These are phyloP conservation scores for Drosophila mulleri DNA, from an alignment of 2,888 invertebrate genomes.

Conservation along the genomic window DNA sequence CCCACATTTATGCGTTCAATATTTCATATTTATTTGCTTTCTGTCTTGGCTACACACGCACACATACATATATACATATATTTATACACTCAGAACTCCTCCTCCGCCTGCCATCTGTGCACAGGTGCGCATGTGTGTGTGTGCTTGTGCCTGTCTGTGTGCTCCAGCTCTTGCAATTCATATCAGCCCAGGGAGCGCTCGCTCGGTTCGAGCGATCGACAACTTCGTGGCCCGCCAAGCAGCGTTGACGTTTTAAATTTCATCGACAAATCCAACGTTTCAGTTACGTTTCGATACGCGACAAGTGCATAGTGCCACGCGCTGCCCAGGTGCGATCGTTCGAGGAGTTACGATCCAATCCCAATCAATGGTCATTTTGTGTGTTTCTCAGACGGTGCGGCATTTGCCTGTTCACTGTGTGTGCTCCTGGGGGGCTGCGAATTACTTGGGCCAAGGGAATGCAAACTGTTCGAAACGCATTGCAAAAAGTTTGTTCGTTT, in stretches of 20 bases:
- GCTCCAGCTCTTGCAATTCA: conserved; percentile 53
- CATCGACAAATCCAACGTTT: conserved; percentile 80
- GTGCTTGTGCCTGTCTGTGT: conserved; percentile 6
- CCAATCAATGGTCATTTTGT: background rate
- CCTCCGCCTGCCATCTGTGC: conserved; percentile 50
- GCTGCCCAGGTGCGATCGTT: conserved; percentile 39
- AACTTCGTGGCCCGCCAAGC: conserved; percentile 52
- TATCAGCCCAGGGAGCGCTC: conserved; percentile 45
- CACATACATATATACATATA: background rate
- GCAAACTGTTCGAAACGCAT: conserved; percentile 79
- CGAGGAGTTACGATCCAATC: background rate
- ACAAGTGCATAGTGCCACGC: conserved; percentile 82
- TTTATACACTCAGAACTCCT: conserved; percentile 35
- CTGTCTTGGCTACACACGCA: conserved; percentile 34
- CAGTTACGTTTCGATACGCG: conserved; percentile 84
- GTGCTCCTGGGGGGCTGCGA: conserved; percentile 74
- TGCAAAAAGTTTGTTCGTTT: conserved; percentile 85
- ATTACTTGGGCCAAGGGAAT: conserved; percentile 85
- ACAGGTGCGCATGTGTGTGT: conserved; percentile 15
- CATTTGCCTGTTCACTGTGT: background rate
- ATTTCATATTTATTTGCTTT: conserved; percentile 78
- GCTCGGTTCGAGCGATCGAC: conserved; percentile 50
- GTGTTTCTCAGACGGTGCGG: background rate
- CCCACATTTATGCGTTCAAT: conserved; percentile 72
- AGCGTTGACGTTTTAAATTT: conserved; percentile 83